These are phyloP conservation scores for Cyphomyrus plagiostoma DNA, from an alignment of 2,113 vertebrate species.

Conservation along the genomic window DNA sequence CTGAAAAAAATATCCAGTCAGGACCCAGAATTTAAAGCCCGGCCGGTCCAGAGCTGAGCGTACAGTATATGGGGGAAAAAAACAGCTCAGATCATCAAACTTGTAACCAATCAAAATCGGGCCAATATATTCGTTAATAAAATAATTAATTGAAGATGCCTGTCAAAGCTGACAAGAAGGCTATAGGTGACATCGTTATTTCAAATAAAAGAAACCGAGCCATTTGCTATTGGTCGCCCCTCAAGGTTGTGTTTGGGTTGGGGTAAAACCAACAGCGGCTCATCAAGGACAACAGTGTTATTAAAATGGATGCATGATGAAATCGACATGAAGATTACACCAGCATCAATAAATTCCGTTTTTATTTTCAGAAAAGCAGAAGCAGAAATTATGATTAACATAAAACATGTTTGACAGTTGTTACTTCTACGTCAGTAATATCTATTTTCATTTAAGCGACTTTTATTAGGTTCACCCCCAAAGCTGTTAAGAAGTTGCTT, in stretches of 20 bases:
- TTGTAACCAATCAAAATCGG: neutral
- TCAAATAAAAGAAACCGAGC: neutral
- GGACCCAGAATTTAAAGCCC: neutral
- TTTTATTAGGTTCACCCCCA: neutral
- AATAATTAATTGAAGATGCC: neutral
- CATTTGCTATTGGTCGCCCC: neutral
- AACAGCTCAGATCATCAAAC: neutral
- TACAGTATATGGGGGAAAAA: neutral
- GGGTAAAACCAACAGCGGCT: neutral
- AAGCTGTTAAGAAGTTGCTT: conserved; percentile 29
- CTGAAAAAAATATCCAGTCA: conserved; percentile 45
- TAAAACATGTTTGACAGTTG: neutral
- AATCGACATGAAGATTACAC: neutral
- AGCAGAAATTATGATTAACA: neutral
- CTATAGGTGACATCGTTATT: neutral
- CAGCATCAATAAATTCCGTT: neutral
- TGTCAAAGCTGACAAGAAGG: neutral
- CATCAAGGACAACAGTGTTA: neutral
- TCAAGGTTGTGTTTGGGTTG: neutral
- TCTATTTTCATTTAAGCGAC: neutral
- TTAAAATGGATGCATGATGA: neutral
- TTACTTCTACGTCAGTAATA: too few relatives aligned
- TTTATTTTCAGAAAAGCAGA: neutral
- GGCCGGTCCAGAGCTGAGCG: neutral
- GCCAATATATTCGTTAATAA: neutral